Conservation (phyloP, 2,113 vertebrate genomes). For the Dipodomys merriami region DNA sequence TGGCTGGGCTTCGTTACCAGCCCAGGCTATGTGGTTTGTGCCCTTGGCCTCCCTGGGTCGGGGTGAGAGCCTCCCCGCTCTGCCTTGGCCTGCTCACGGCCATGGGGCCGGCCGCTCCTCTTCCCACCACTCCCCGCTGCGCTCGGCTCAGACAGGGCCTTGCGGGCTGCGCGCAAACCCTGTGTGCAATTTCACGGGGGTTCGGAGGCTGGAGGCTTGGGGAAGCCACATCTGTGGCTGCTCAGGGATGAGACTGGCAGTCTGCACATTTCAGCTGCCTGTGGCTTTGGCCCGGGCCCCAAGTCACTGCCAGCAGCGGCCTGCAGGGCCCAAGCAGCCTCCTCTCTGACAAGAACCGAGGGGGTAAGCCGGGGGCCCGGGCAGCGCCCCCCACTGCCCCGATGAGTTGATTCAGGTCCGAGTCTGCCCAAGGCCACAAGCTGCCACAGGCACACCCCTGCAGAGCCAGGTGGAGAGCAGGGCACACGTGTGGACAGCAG, state of each 20-base stretch:
- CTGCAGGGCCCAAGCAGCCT: neutral
- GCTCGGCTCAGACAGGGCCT: neutral
- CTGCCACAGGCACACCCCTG: too few species aligned
- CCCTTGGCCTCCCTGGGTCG: accelerated
- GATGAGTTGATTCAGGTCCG: neutral
- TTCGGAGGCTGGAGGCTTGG: neutral
- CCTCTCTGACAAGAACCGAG: neutral
- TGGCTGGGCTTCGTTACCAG: accelerated
- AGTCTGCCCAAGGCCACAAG: accelerated
- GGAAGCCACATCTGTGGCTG: neutral
- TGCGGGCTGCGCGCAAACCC: neutral
- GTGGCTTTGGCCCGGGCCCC: neutral
- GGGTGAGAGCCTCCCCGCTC: neutral
- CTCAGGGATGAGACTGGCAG: neutral
- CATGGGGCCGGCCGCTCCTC: too few species aligned
- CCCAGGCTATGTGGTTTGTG: accelerated
- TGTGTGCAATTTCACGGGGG: too few species aligned
- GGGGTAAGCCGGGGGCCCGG: neutral
- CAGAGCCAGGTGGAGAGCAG: neutral
- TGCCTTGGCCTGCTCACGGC: neutral
- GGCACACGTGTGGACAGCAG: neutral
- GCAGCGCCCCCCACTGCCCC: too few species aligned
- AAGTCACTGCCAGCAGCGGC: neutral
- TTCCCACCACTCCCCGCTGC: accelerated
- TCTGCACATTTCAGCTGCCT: neutral